A percentile compares a stretch with the other conserved stretches of the same genome.
Conservation (phyloP, 2,888 invertebrate genomes). For the Marronus borbonicus region DNA sequence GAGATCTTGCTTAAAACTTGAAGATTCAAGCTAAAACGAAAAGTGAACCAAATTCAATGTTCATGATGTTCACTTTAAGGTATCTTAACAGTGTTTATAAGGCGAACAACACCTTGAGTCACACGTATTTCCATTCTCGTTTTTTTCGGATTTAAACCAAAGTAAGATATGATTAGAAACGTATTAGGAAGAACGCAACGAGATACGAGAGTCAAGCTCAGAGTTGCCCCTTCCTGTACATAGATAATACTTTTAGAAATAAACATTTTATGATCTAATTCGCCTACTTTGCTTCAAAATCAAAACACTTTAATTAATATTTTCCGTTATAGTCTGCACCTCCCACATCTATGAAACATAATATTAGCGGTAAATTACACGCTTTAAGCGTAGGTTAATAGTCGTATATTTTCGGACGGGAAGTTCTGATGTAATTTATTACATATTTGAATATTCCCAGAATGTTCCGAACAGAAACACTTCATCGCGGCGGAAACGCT, state of each 20-base stretch:
- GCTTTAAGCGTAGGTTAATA: conserved; percentile 1
- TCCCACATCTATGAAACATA: conserved; percentile 18
- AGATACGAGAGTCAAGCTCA: too few species aligned
- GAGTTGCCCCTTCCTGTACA: neutral
- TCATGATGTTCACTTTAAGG: too few species aligned
- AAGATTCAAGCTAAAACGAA: too few species aligned
- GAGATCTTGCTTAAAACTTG: neutral
- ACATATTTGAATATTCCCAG: conserved; percentile 15
- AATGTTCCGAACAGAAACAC: neutral
- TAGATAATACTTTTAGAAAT: neutral
- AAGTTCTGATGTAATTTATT: conserved; percentile 23
- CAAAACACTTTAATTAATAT: conserved; percentile 4
- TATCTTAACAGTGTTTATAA: too few species aligned
- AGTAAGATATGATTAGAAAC: too few species aligned
- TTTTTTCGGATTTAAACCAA: too few species aligned
- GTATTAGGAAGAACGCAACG: too few species aligned
- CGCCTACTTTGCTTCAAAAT: neutral
- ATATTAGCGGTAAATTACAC: conserved; percentile 13
- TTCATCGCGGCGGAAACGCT: neutral
- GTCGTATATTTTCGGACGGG: conserved; percentile 15
- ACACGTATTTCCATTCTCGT: too few species aligned
- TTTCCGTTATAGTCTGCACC: conserved; percentile 7
- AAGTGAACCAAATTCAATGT: too few species aligned
- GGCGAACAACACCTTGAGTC: too few species aligned
- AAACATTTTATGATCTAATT: conserved; percentile 2